Conservation (phyloP, 2,888 invertebrate species). For the Mythimna lalbum region DNA sequence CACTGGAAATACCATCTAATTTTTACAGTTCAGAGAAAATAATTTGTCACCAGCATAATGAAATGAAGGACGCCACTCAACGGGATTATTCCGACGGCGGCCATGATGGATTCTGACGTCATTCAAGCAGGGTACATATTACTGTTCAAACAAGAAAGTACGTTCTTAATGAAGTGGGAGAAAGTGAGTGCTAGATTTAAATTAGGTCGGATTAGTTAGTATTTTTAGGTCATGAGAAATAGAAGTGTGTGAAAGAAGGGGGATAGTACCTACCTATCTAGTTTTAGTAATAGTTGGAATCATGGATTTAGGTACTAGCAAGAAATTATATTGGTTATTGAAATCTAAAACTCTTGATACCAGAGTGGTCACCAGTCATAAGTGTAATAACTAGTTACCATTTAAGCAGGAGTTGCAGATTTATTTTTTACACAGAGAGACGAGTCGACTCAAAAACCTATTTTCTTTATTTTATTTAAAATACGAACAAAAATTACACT, state of each 20-base stretch:
- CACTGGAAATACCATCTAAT: constrained; percentile 23
- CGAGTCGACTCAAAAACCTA: too few relatives aligned
- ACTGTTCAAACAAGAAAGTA: constrained; percentile 40
- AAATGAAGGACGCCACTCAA: constrained; percentile 42
- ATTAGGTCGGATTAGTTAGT: constrained; percentile 44
- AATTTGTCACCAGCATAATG: constrained; percentile 39
- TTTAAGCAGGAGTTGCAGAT: too few relatives aligned
- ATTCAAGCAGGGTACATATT: constrained; percentile 26
- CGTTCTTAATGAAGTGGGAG: constrained; percentile 22
- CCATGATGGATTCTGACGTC: constrained; percentile 48
- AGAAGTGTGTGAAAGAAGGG: not conserved
- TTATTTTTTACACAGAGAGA: too few relatives aligned
- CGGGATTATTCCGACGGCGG: constrained; percentile 34
- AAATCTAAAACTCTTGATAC: too few relatives aligned
- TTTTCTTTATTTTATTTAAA: too few relatives aligned
- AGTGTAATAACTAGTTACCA: too few relatives aligned
- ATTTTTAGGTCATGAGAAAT: constrained; percentile 30
- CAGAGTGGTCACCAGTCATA: too few relatives aligned
- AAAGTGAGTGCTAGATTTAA: constrained; percentile 38
- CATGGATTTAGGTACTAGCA: too few relatives aligned
- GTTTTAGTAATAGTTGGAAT: too few relatives aligned
- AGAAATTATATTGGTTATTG: too few relatives aligned
- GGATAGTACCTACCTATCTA: too few relatives aligned
- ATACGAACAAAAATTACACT: too few relatives aligned
- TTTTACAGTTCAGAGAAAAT: constrained; percentile 30